A percentile compares a stretch with the other conserved stretches of the same genome.
These are phyloP conservation scores for Andrena chrysosceles DNA, from an alignment of 2,888 invertebrate genomes.

Conservation along the genomic window DNA sequence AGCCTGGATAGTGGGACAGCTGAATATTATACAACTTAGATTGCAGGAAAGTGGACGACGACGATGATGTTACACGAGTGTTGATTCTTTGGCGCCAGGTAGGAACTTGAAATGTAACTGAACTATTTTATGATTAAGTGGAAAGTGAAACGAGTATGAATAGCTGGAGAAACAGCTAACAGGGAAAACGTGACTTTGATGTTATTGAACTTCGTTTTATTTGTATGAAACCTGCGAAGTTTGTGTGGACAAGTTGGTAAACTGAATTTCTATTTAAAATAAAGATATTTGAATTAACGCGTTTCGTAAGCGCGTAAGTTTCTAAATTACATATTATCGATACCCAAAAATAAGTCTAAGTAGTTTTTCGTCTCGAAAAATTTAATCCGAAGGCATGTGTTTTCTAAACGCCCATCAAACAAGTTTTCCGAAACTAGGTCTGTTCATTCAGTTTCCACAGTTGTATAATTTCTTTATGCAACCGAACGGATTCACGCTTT, in stretches of 20 bases:
- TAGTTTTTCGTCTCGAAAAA: neutral
- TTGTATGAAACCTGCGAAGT: no score
- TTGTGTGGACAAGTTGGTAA: no score
- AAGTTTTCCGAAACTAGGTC: neutral
- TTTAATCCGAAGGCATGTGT: neutral
- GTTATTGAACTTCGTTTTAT: neutral
- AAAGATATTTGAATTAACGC: no score
- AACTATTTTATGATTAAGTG: neutral
- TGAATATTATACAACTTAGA: slow-evolving; percentile 33
- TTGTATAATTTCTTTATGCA: slow-evolving; percentile 12
- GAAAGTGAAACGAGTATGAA: neutral
- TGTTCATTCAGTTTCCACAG: neutral
- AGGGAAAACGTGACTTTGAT: neutral
- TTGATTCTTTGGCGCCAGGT: neutral
- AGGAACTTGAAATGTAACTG: neutral
- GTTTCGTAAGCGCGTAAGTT: neutral
- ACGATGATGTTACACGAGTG: neutral
- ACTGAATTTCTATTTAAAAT: no score
- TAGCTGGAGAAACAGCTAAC: neutral
- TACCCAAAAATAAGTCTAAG: neutral
- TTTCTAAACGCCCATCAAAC: neutral
- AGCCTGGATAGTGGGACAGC: neutral
- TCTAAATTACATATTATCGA: no score
- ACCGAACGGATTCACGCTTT: slow-evolving; percentile 29
- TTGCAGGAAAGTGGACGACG: slow-evolving; percentile 5